Evolutionary conservation across 64 coral and sea anemone genomes (phyloP), one percentile per base, ranked within the genome.

Genomic region (Porites australiensis): DNA sequence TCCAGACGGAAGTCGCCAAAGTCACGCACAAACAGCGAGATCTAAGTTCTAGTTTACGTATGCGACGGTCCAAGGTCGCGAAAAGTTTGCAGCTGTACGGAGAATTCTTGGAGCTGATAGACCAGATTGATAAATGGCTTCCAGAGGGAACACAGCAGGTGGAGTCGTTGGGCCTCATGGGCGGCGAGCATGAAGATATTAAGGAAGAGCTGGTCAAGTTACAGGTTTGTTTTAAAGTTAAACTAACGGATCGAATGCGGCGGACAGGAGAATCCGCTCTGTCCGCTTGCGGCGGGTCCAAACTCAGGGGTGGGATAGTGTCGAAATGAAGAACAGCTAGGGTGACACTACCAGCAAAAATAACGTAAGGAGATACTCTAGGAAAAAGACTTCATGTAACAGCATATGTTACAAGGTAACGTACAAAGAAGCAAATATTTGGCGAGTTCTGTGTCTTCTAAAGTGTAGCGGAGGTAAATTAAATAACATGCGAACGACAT

Each of bases 1-100:
- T 97, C 20, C 95, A 97, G 76, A 88, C 95, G 46, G 92, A 97
- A 46, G 92, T 97, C 16, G 92, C 95, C 8, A 97, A 94, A 51
- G 95, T 97, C 59, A 91, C 88, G 11, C 95, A 97, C 50, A 64
- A 87, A 48, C 92, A 93, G 47, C 88, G 93, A 44, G 81, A 82
- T 19, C 92, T 97, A 53, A 94, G 88, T 3, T 97, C 92, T 19
- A 97, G 92, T 72, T 67, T 97, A 13, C 90, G 86, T 3, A 79
- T 82, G 27, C 89, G 87, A 15, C 95, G 90, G 13, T 94, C 82
- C 7, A 90, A 91, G 67, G 88, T 97, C 6, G 74, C 80, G 46
- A 70, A 97, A 67, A 93, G 95, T 70, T 88, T 97, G 16, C 85
- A 94, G 19, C 22, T 88, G 7, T 97, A 97, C 70, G 90, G 86